Evolutionary conservation across 2,888 invertebrate species (phyloP).

Genomic region (Rhingia campestris): DNA sequence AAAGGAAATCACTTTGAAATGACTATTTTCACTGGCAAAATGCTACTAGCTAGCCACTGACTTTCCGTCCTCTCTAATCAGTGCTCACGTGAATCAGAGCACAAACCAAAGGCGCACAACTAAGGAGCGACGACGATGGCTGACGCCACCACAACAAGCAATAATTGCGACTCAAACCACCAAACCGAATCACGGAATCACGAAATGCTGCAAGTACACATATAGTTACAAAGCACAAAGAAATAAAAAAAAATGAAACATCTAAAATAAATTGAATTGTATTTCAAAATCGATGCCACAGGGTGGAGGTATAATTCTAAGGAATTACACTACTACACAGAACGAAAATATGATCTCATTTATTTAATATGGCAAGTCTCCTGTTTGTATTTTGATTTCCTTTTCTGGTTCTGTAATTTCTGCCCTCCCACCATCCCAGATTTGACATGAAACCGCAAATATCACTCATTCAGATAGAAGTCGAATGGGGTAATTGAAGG

Average conservation of each 20-base stretch:
- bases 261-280: constrained; percentile 49
- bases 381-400: constrained; percentile 57
- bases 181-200: constrained; percentile 43
- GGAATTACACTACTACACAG: constrained; percentile 24
- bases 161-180: constrained; percentile 48
- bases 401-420: constrained; percentile 64
- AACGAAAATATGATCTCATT: constrained; percentile 1
- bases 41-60: constrained; percentile 1
- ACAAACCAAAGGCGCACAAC: not conserved
- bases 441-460: constrained; percentile 56
- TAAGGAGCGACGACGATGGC: not conserved
- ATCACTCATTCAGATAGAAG: constrained; percentile 27
- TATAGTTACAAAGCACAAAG: not conserved
- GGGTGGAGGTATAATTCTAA: constrained; percentile 39
- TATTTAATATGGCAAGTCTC: constrained; percentile 28
- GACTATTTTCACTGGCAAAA: constrained; percentile 30
- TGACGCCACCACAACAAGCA: not conserved
- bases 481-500: constrained; percentile 43
- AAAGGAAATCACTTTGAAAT: constrained; percentile 57
- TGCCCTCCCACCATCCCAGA: constrained; percentile 18
- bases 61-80: constrained; percentile 33
- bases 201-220: constrained; percentile 12
- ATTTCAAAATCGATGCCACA: constrained; percentile 47
- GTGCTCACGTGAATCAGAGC: constrained; percentile 37
- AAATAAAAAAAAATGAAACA: not conserved